A percentile compares a stretch with the other conserved stretches of the same genome.
phyloP scores from a whole-genome alignment of 2,888 invertebrate species.

The Andrena bucephala region DNA sequence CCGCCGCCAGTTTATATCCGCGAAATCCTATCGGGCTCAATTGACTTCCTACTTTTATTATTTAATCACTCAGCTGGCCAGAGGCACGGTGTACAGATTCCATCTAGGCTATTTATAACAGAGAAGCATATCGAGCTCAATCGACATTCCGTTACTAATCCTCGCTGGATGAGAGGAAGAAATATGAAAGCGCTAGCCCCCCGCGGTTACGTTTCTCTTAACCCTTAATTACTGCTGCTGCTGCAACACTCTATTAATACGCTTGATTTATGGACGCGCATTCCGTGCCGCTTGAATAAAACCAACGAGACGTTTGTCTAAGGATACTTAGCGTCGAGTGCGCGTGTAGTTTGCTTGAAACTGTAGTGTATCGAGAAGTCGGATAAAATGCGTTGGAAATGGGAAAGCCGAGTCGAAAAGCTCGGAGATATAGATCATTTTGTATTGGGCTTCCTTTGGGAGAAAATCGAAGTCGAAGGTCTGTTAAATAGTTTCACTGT shows the following conservation, averaged over 20 bases:
- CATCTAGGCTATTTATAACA: constrained; percentile 4
- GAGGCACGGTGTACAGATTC: neutral
- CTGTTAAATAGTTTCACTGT: too few relatives aligned
- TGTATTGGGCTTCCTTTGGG: too few relatives aligned
- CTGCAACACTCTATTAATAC: neutral
- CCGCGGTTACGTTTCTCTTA: constrained; percentile 7
- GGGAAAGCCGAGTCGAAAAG: too few relatives aligned
- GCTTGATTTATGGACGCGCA: neutral
- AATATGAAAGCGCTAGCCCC: constrained; percentile 5
- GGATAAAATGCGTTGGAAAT: too few relatives aligned
- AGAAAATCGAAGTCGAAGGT: too few relatives aligned
- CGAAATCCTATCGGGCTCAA: constrained; percentile 18
- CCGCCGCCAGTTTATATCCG: neutral
- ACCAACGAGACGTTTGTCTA: neutral
- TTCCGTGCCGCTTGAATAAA: neutral
- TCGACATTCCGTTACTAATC: constrained; percentile 2
- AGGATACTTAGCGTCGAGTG: too few relatives aligned
- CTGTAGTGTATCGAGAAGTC: too few relatives aligned
- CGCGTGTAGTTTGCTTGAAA: too few relatives aligned
- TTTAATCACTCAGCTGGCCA: neutral
- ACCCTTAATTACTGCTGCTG: neutral
- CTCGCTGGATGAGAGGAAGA: neutral
- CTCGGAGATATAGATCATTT: too few relatives aligned
- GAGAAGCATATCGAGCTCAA: constrained; percentile 2
- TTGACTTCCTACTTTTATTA: constrained; percentile 29